Evolutionary conservation across 2,888 invertebrate species (phyloP).

Genomic region (Aricia artaxerxes): DNA sequence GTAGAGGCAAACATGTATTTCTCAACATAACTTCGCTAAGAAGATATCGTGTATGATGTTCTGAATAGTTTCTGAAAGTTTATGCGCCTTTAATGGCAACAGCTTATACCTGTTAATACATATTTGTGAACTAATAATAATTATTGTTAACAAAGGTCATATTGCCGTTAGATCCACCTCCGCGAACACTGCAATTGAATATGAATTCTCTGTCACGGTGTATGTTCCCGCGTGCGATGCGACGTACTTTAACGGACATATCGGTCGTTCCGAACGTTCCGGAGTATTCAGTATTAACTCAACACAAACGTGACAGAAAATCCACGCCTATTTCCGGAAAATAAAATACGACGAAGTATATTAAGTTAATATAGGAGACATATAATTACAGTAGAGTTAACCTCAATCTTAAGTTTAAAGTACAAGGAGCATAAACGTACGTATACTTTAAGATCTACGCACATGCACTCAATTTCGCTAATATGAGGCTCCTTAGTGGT

Average conservation of each 20-base stretch:
- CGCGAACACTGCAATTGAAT: conserved; percentile 1
- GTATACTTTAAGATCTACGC: conserved; percentile 26
- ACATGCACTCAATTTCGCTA: conserved; percentile 27
- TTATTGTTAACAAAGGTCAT: not conserved
- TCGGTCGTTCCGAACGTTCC: not conserved
- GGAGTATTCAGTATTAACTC: not conserved
- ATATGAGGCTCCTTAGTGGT: conserved; percentile 24
- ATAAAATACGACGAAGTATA: conserved; percentile 26
- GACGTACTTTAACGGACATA: conserved; percentile 1
- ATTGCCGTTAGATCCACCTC: not conserved
- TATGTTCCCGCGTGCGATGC: conserved; percentile 1
- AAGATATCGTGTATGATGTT: not conserved
- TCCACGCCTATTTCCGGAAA: conserved; percentile 25
- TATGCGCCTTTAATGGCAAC: not conserved
- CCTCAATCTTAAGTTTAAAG: conserved; percentile 27
- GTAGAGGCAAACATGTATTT: not conserved
- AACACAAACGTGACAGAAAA: conserved; percentile 31
- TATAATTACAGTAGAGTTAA: conserved; percentile 24
- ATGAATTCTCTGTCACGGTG: conserved; percentile 29
- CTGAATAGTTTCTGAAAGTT: not conserved
- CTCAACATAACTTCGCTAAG: not conserved
- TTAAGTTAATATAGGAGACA: conserved; percentile 26
- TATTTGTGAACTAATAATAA: not conserved
- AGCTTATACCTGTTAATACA: not conserved
- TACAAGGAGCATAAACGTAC: conserved; percentile 28